These are phyloP conservation scores for Lagria hirta DNA, from an alignment of 2,888 invertebrate genomes.

Conservation along the genomic window DNA sequence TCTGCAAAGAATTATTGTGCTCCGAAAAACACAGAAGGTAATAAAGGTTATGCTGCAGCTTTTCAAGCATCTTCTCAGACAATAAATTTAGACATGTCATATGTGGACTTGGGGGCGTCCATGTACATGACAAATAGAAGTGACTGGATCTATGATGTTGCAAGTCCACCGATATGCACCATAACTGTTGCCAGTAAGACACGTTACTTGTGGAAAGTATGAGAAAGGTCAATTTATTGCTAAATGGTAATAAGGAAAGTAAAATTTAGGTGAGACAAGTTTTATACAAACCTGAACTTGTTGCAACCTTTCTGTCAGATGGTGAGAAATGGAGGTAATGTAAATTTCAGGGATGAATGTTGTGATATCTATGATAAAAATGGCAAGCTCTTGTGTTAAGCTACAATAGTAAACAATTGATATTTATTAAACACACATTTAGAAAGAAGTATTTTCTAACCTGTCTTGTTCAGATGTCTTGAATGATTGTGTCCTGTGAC, in stretches of 20 bases:
- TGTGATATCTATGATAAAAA: conserved; percentile 1
- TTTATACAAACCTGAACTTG: not conserved
- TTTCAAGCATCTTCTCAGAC: not conserved
- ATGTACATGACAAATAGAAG: not conserved
- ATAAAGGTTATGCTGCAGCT: not conserved
- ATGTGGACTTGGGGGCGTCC: conserved; percentile 3
- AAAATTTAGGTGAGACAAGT: not conserved
- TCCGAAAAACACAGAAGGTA: not conserved
- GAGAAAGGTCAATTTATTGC: not conserved
- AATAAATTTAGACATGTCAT: not conserved
- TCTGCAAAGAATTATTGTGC: not conserved
- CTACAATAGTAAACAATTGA: not conserved
- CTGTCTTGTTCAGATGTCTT: not conserved
- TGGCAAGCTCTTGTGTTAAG: not conserved
- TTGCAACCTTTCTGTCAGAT: conserved; percentile 1
- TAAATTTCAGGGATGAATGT: not conserved
- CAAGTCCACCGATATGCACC: not conserved
- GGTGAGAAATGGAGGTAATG: not conserved
- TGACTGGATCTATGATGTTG: not conserved
- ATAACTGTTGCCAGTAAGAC: not conserved
- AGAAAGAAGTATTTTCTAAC: not conserved
- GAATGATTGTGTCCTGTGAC: not conserved
- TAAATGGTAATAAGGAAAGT: not conserved
- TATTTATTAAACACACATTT: not conserved
- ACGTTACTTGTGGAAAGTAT: not conserved